These are phyloP conservation scores for Eubasilissa splendida DNA, from an alignment of 2,888 invertebrate genomes.

Conservation along the genomic window DNA sequence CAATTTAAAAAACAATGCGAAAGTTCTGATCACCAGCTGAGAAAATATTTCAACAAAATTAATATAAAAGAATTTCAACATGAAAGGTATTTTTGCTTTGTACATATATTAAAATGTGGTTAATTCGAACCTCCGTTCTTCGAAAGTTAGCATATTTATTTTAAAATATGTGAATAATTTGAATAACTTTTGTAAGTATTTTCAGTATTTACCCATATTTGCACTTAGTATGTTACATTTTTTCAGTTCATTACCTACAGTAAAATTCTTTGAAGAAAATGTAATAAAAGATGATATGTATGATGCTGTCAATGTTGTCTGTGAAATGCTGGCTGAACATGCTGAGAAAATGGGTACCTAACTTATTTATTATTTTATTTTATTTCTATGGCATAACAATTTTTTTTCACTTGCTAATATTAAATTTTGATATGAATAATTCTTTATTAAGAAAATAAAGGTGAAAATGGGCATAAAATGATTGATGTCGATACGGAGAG, in stretches of 20 bases:
- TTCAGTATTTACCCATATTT: too few species aligned
- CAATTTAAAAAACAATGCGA: conserved; percentile 62
- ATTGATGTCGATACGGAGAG: too few species aligned
- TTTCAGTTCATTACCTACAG: conserved; percentile 10
- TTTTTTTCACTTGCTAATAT: too few species aligned
- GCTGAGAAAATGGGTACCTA: conserved; percentile 25
- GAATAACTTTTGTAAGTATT: too few species aligned
- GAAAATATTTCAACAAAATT: conserved; percentile 59
- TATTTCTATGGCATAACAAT: not conserved
- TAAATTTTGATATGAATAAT: too few species aligned
- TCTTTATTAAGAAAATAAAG: conserved; percentile 10
- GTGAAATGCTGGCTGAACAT: conserved; percentile 41
- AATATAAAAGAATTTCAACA: conserved; percentile 13
- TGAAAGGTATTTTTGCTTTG: conserved; percentile 7
- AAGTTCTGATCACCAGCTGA: conserved; percentile 61
- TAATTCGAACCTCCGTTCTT: too few species aligned
- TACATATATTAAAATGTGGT: too few species aligned
- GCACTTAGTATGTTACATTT: not conserved
- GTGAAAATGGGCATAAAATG: too few species aligned
- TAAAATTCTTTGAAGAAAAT: not conserved
- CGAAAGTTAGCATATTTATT: too few species aligned
- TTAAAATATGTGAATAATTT: too few species aligned
- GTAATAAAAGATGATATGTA: conserved; percentile 57
- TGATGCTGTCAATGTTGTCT: conserved; percentile 51
- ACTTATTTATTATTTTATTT: not conserved